Conservation (phyloP, 2,888 invertebrate genomes). For the Camponotus fellah region DNA sequence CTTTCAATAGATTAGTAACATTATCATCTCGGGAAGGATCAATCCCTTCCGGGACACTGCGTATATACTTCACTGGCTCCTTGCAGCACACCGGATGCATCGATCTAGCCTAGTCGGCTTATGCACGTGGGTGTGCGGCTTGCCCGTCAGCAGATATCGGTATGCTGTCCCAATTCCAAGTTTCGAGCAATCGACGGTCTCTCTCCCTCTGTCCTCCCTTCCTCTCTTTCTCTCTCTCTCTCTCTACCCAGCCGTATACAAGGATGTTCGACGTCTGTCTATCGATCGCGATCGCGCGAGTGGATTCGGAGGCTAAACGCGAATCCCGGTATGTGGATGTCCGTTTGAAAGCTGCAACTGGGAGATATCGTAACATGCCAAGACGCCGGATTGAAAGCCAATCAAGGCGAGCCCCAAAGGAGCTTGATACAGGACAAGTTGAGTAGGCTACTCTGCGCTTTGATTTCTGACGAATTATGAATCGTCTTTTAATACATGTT, state of each 20-base stretch:
- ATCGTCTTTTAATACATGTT: not conserved
- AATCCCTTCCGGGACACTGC: conserved; percentile 25
- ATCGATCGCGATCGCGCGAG: conserved; percentile 49
- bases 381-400: conserved; percentile 44
- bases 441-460: conserved; percentile 1
- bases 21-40: not conserved
- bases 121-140: conserved; percentile 45
- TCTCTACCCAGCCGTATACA: conserved; percentile 6
- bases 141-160: conserved; percentile 62
- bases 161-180: conserved; percentile 64
- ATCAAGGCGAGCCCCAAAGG: conserved; percentile 40
- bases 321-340: conserved; percentile 40
- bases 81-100: conserved; percentile 59
- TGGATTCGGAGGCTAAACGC: conserved; percentile 29
- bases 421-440: conserved; percentile 21
- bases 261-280: conserved; percentile 46
- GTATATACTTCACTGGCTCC: conserved; percentile 46
- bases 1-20: too few species aligned
- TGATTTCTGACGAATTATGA: conserved; percentile 8
- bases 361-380: conserved; percentile 51
- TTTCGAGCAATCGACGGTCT: conserved; percentile 66
- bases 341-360: conserved; percentile 55
- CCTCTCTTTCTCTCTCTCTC: not conserved
- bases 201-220: not conserved
- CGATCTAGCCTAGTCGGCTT: conserved; percentile 39